phyloP scores from a whole-genome alignment of 1,140 invertebrate species.

The Lysiphlebus fabarum region DNA sequence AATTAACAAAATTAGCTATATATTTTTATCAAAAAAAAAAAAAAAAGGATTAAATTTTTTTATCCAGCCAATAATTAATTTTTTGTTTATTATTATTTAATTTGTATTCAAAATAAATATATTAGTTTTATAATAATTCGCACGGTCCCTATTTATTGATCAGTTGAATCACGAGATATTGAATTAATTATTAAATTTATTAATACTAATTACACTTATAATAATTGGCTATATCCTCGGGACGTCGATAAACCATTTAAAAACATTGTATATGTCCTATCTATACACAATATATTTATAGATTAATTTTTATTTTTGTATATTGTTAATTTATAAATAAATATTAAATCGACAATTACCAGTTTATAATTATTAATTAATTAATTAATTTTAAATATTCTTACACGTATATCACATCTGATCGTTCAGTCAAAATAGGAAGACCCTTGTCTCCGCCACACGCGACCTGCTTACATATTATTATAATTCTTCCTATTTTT shows the following conservation, averaged over 20 bases:
- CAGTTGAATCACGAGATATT: slow-evolving; percentile 38
- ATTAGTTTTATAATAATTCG: slow-evolving; percentile 15
- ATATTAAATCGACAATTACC: slow-evolving; percentile 13
- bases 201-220: slow-evolving; percentile 38
- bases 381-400: slow-evolving; percentile 34
- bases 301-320: slow-evolving; percentile 44
- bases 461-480: slow-evolving; percentile 34
- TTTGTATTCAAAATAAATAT: slow-evolving; percentile 8
- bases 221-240: slow-evolving; percentile 38
- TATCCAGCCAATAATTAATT: slow-evolving; percentile 12
- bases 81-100: slow-evolving; percentile 10
- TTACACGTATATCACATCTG: slow-evolving; percentile 57
- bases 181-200: slow-evolving; percentile 24
- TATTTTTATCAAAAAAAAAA: slow-evolving; percentile 13
- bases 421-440: slow-evolving; percentile 57
- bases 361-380: slow-evolving; percentile 41
- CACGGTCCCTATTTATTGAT: slow-evolving; percentile 25
- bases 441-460: slow-evolving; percentile 51
- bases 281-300: slow-evolving; percentile 49
- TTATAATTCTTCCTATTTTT: slow-evolving; percentile 23
- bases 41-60: too few relatives aligned
- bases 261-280: slow-evolving; percentile 52
- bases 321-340: slow-evolving; percentile 45
- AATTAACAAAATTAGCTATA: slow-evolving; percentile 19
- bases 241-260: slow-evolving; percentile 52